Conservation (phyloP, 2,113 vertebrate species). For the Cardinalis cardinalis region DNA sequence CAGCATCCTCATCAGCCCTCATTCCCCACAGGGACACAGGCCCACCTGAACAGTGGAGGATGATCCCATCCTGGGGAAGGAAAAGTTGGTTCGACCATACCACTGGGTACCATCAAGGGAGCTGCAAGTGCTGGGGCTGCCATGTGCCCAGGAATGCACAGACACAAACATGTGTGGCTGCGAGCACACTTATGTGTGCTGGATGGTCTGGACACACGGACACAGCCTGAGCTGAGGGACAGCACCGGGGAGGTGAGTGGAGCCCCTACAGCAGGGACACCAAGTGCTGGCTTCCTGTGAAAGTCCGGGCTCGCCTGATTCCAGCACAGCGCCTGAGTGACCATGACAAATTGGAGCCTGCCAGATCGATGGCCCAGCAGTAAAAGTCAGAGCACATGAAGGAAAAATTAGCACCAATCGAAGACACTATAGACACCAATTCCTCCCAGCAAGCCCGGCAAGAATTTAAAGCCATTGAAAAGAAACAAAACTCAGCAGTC, state of each 20-base stretch:
- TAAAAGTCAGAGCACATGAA: conserved; percentile 71
- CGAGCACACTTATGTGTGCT: too few relatives aligned
- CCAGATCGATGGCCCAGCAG: conserved; percentile 61
- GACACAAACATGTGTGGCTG: accelerated
- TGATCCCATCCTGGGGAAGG: neutral
- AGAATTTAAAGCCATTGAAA: conserved; percentile 71
- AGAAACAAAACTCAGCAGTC: conserved; percentile 70
- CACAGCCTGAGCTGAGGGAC: neutral
- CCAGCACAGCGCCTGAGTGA: conserved; percentile 42
- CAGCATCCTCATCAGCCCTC: neutral
- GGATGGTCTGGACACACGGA: accelerated
- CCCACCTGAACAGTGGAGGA: accelerated
- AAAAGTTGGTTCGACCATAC: too few relatives aligned
- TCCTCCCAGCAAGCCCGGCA: conserved; percentile 61
- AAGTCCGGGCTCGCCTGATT: neutral
- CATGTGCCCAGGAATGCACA: accelerated
- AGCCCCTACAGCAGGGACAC: neutral
- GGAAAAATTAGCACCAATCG: conserved; percentile 74
- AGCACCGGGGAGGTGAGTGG: accelerated
- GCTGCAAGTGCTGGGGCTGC: accelerated
- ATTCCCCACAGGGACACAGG: accelerated
- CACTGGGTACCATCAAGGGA: neutral
- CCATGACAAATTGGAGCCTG: conserved; percentile 60
- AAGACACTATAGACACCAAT: conserved; percentile 70
- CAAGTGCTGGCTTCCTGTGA: accelerated